Evolutionary conservation across 2,113 vertebrate genomes (phyloP), one percentile per base, ranked within the genome.

Genomic region (Donacobius atricapilla): DNA sequence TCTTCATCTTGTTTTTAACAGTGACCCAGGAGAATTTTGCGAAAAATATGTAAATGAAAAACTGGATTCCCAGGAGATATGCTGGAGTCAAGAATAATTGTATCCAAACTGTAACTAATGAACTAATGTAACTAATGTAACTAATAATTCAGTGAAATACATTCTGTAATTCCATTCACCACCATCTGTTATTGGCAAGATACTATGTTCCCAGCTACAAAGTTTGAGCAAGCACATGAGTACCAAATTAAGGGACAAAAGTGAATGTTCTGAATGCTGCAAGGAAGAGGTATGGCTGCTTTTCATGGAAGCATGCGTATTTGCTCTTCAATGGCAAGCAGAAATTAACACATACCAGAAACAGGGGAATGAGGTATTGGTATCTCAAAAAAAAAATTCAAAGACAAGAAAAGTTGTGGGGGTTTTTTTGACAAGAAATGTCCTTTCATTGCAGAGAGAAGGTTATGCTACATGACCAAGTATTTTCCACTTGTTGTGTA

Each of bases 141-240:
- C 64, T 89, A 94, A 95, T 81, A 68, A 92, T 89, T 96, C 88
- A 53, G 31, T 86, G 84, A 94, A 90, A 87, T 76, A 69, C 33
- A 73, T 89, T 64, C 64, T 44, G 27, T 93, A 82, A 88, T 92
- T 96, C 91, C 57, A 76, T 92, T 95, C 78, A 94, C 64, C 15
- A 37, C 93, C 94, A 96, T 96, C 94, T 97, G 97, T 93, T 90
- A 83, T 68, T 94, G 91, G 86, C 91, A 96, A 89, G 83, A 91
- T 58, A 66, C 16, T 71, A 92, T 86, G 69, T 94, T 87, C 87
- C 50, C 30, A 90, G 54, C 58, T 80, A 93, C 39, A 61, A 94
- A 87, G 68, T 70, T 83, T 1, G 0, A 95, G 39, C 39, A 94
- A 82, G 25, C 51, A 48, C 50, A 82, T 79, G 79, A 89, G 48